phyloP scores from a whole-genome alignment of 2,888 invertebrate genomes.

The Drosophila hawaiiensis region DNA sequence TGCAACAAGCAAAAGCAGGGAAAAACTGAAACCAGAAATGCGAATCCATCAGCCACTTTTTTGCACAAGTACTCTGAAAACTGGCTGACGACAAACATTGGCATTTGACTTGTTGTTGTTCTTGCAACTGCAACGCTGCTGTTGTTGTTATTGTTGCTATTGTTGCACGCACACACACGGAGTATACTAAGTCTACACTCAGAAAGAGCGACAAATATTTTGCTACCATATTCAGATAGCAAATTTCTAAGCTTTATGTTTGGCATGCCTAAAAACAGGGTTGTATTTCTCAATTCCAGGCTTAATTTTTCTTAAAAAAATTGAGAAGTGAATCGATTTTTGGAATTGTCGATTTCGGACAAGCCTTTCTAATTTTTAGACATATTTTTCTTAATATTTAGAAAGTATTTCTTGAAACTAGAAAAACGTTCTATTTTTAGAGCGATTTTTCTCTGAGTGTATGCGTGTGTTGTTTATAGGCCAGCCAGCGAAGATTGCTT shows the following conservation, averaged over 20 bases:
- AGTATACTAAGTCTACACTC: neutral
- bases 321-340: too few species aligned
- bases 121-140: neutral
- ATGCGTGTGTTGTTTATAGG: conserved; percentile 36
- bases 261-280: too few species aligned
- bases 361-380: too few species aligned
- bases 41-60: conserved; percentile 41
- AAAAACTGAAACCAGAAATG: conserved; percentile 29
- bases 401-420: neutral
- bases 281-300: too few species aligned
- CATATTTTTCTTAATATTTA: neutral
- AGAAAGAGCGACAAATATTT: too few species aligned
- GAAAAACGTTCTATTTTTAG: fast-evolving
- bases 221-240: neutral
- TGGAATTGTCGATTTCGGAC: too few species aligned
- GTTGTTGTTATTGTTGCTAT: conserved; percentile 30
- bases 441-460: neutral
- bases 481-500: conserved; percentile 47
- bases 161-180: neutral
- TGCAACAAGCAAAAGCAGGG: neutral
- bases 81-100: conserved; percentile 52
- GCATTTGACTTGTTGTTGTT: conserved; percentile 34
- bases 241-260: neutral
- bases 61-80: conserved; percentile 37
- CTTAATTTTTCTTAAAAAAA: too few species aligned